Evolutionary conservation across 1,140 invertebrate genomes (phyloP), one percentile per base, ranked within the genome.

Genomic region (Portunus trituberculatus): DNA sequence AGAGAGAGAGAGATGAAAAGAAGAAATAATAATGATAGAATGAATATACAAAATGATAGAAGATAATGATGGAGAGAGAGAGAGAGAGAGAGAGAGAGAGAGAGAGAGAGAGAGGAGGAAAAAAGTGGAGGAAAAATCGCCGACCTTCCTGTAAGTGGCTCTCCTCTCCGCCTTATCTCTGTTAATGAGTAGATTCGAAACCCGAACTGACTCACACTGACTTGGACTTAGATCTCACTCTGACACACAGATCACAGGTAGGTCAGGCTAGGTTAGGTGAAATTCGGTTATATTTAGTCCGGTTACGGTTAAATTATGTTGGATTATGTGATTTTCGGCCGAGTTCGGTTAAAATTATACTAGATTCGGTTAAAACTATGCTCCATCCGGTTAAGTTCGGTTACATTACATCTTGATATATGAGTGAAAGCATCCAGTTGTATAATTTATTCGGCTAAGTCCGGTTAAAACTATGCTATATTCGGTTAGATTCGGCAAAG

Each of bases 121-220:
- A 10, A 32, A 46, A 88, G 86, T 8, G 31, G 45, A n/a, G 20
- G 31, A 48, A 52, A 29, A 91, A 52, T 1, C 45, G 16, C 4
- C n/a, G 89, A 29, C 28, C 28, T 10, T 20, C 89, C n/a, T 91
- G 89, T 91, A 91, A 91, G 89, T 91, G 89, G 20, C 89, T 10
- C 45, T 14, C 89, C 89, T 2, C 1, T 7, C n/a, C 89, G 32
- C n/a, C 89, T 91, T 91, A 91, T 91, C 89, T 91, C 46, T 91
- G 39, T 28, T 91, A 91, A 91, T 91, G 89, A 91, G 45, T 12
- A 16, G 32, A 45, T 91, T 39, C 46, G 45, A 91, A 91, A 39
- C 39, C 39, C 39, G 39, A 39, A 39, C 39, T 39, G 39, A n/a
- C 45, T 14, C 88, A 32, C 28, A 6, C 7, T 25, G 59, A 76